These are phyloP conservation scores for Ficedula albicollis DNA, from an alignment of 2,797 vertebrate genomes.

Conservation along the genomic window DNA sequence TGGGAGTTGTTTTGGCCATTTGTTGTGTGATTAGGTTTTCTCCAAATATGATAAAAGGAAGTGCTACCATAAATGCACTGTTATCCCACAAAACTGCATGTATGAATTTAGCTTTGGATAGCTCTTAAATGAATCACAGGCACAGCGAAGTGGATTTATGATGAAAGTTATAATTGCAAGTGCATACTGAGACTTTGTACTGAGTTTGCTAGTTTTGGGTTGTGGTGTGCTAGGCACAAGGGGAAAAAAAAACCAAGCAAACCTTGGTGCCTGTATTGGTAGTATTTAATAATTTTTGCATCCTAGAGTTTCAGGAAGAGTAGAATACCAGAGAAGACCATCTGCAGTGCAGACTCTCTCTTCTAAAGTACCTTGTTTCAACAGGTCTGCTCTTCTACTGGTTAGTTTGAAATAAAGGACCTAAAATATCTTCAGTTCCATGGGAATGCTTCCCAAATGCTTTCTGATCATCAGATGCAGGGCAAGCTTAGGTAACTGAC, in stretches of 20 bases:
- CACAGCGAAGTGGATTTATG: not conserved
- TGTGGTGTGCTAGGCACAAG: not conserved
- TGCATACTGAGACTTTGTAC: not conserved
- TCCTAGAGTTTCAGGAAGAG: not conserved
- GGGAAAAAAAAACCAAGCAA: not conserved
- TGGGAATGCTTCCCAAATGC: not conserved
- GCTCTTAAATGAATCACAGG: not conserved
- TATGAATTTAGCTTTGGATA: not conserved
- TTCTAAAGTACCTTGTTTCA: not conserved
- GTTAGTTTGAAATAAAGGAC: not conserved
- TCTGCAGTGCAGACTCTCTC: not conserved
- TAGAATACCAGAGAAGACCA: not conserved
- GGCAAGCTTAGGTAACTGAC: not conserved
- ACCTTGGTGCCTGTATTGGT: not conserved
- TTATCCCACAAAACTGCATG: not conserved
- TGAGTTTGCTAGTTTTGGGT: not conserved
- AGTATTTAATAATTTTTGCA: not conserved
- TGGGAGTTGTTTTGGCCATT: not conserved
- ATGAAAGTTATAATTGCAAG: not conserved
- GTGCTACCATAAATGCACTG: fast-evolving
- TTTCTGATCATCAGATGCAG: not conserved
- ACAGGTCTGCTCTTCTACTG: not conserved
- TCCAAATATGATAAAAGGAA: not conserved
- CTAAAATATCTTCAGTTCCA: not conserved
- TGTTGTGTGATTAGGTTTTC: not conserved